Percentiles rank a stretch among this genome's conserved stretches.
These are phyloP conservation scores for Anguilla marmorata DNA, from an alignment of 2,797 vertebrate species.

Conservation along the genomic window DNA sequence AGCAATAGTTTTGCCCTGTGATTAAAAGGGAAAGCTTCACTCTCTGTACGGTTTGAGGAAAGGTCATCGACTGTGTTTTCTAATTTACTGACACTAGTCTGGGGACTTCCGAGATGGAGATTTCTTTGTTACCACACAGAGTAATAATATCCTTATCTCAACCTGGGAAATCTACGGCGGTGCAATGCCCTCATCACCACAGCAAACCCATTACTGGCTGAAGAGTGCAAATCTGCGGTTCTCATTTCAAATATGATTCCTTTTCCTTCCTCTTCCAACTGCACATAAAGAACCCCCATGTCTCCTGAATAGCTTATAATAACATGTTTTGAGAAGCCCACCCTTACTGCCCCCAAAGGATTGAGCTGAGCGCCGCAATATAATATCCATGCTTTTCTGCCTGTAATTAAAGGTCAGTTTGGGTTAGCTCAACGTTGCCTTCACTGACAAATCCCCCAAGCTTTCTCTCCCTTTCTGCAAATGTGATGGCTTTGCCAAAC, in stretches of 20 bases:
- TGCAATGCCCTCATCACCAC: slow-evolving; percentile 58
- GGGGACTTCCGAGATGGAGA: slow-evolving; percentile 73
- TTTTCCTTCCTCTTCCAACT: slow-evolving; percentile 57
- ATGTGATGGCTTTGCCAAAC: slow-evolving; percentile 67
- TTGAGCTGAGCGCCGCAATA: slow-evolving; percentile 58
- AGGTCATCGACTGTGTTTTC: slow-evolving; percentile 72
- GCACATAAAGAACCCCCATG: slow-evolving; percentile 68
- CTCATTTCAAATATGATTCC: slow-evolving; percentile 71
- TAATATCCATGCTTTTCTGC: slow-evolving; percentile 70
- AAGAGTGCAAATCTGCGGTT: slow-evolving; percentile 71
- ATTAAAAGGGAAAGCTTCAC: slow-evolving; percentile 54
- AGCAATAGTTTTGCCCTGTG: slow-evolving; percentile 51
- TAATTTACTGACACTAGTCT: slow-evolving; percentile 76
- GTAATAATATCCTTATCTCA: slow-evolving; percentile 79
- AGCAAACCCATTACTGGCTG: slow-evolving; percentile 71
- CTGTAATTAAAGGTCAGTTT: slow-evolving; percentile 79
- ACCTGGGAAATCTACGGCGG: slow-evolving; percentile 76
- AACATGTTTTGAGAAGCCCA: slow-evolving; percentile 74
- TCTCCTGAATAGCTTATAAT: slow-evolving; percentile 79
- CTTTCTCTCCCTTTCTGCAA: slow-evolving; percentile 47
- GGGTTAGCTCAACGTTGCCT: slow-evolving; percentile 64
- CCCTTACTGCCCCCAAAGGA: slow-evolving; percentile 70
- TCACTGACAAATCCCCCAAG: slow-evolving; percentile 58
- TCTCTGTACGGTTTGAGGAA: slow-evolving; percentile 54
- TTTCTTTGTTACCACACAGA: slow-evolving; percentile 72